Evolutionary conservation across 2,797 vertebrate species (phyloP).

Genomic region (Pangasius larnaudii): DNA sequence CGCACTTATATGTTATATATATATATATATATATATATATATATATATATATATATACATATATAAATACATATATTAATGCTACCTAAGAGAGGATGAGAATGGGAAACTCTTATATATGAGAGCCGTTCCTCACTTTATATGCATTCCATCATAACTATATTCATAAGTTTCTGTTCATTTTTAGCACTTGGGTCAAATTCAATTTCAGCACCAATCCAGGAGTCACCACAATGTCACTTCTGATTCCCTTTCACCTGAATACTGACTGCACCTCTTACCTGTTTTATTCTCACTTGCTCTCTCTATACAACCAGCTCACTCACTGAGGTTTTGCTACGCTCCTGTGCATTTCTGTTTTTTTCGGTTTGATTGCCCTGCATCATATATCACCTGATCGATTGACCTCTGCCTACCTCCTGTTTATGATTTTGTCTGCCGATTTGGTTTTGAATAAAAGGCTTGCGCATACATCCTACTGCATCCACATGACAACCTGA

Average conservation of each 20-base stretch:
- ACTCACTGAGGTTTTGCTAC: background rate
- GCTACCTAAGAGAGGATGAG: background rate
- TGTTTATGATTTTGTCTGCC: background rate
- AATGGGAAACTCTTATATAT: background rate
- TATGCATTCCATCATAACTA: background rate
- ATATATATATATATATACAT: constrained; percentile 59
- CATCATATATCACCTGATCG: background rate
- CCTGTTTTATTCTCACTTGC: background rate
- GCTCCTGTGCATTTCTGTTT: background rate
- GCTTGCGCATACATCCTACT: background rate
- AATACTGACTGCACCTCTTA: background rate
- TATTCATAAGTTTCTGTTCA: background rate
- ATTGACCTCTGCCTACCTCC: background rate
- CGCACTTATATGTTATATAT: constrained; percentile 38
- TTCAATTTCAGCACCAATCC: background rate
- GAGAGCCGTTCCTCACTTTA: no score
- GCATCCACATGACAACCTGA: background rate
- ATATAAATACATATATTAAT: constrained; percentile 54
- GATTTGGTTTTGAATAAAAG: background rate
- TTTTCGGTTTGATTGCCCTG: background rate
- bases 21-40: no score
- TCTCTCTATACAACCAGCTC: background rate
- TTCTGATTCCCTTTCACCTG: background rate
- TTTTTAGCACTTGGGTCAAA: background rate
- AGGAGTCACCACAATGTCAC: background rate